Conservation (phyloP, 2,797 vertebrate species). For the Enoplosus armatus region DNA sequence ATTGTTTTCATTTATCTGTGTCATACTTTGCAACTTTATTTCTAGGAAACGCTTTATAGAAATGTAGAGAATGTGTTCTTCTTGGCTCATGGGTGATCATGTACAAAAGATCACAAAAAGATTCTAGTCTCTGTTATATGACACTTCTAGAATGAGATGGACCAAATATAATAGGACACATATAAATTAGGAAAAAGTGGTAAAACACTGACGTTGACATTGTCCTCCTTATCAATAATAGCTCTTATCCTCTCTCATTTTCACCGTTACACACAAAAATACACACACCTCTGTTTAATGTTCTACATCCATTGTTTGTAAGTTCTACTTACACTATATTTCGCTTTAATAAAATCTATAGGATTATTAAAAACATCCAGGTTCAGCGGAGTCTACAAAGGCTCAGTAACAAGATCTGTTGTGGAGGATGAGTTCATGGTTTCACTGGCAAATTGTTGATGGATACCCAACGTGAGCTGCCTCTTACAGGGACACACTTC, state of each 20-base stretch:
- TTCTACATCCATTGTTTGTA: constrained; percentile 37
- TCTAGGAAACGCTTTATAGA: constrained; percentile 46
- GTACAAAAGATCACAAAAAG: constrained; percentile 56
- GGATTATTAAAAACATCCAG: constrained; percentile 61
- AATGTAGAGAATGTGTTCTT: constrained; percentile 71
- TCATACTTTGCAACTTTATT: constrained; percentile 27
- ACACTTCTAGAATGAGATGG: constrained; percentile 33
- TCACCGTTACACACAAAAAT: constrained; percentile 30
- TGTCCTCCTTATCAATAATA: not conserved
- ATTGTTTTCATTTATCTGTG: constrained; percentile 6
- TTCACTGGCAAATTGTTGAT: constrained; percentile 32
- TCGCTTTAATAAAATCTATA: constrained; percentile 69
- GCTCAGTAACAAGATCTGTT: constrained; percentile 48
- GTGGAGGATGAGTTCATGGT: constrained; percentile 46
- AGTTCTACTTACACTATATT: constrained; percentile 55
- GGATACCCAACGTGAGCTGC: constrained; percentile 36
- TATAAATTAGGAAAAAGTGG: constrained; percentile 6
- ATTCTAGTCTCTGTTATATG: constrained; percentile 20
- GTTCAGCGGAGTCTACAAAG: constrained; percentile 66
- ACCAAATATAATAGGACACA: constrained; percentile 18
- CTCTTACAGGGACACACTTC: constrained; percentile 34
- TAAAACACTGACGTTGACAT: constrained; percentile 1
- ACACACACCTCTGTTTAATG: constrained; percentile 23
- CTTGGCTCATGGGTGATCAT: constrained; percentile 63
- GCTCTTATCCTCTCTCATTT: constrained; percentile 7